Evolutionary conservation across 2,797 vertebrate species (phyloP).

Genomic region (Poecilia picta): DNA sequence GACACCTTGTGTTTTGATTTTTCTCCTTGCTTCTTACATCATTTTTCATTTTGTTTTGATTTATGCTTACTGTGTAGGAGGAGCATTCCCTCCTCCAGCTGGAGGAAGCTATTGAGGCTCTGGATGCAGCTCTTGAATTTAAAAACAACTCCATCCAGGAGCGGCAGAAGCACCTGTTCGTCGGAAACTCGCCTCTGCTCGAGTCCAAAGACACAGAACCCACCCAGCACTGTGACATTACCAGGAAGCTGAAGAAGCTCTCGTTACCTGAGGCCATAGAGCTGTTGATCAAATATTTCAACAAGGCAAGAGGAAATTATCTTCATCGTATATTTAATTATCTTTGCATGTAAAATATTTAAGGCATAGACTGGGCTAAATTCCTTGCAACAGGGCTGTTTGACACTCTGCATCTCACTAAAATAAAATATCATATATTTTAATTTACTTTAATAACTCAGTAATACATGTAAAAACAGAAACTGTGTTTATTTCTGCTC

Average conservation of each 20-base stretch:
- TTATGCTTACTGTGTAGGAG: conserved; percentile 77
- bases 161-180: conserved; percentile 76
- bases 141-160: conserved; percentile 85
- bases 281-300: conserved; percentile 90
- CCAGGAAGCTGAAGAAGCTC: conserved; percentile 83
- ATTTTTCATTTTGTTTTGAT: neutral
- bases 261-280: conserved; percentile 80
- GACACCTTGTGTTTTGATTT: conserved; percentile 30
- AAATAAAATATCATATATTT: neutral
- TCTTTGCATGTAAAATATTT: neutral
- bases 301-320: conserved; percentile 78
- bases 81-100: conserved; percentile 86
- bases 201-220: conserved; percentile 71
- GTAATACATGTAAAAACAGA: neutral
- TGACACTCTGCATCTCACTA: neutral
- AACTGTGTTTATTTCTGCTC: neutral
- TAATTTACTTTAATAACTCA: neutral
- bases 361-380: neutral
- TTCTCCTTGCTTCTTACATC: neutral
- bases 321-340: neutral
- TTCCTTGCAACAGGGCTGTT: neutral
- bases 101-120: conserved; percentile 89
- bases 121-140: conserved; percentile 89
- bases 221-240: conserved; percentile 76
- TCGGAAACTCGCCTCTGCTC: conserved; percentile 50